Base-by-base conservation (phyloP, 2,888 invertebrate genomes). In the Drosophila acutilabella region DNA sequence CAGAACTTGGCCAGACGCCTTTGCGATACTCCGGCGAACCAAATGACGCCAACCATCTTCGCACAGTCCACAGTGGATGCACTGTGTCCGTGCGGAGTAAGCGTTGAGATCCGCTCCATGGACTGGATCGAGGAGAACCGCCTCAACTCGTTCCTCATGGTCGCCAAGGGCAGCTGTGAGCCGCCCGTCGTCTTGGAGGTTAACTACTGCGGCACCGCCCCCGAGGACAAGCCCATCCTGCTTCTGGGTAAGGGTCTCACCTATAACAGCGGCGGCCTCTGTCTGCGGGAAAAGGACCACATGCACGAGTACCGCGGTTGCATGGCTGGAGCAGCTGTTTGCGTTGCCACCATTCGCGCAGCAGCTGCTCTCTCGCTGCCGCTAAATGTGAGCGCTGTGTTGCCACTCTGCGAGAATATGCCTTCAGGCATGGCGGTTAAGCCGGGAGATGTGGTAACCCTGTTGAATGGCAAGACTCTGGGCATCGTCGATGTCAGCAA, bases 41-140 rank as follows among this genome's bases (percentile, higher is more conserved):
- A 94, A 80, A 95, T 96, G 94, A 96, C 96, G 0, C 96, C 96
- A 1, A 94, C 95, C 4, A 93, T 94, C 59, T 96, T 96, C 90
- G 95, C 95, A 0, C 93, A 95, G 90, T 92, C 94, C 0, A 93
- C 95, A 1, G 94, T 95, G 13, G 94, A 95, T 78, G 94, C 94
- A 52, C 88, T 95, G 47, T 95, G 94, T 72, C 94, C 94, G 0
- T 94, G 94, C 58, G 94, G 94, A 5, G 93, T 94, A 5, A 91
- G 89, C 0, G 92, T 93, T 0, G 94, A 92, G 74, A 92, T 93
- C 40, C 91, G 92, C 2, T 91, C 94, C 52, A 92, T 93, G 86
- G 92, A 93, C 30, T 95, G 95, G 95, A 94, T 94, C 23, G 93
- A 94, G 72, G 89, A 92, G 20, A 93, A 93, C 81, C 93, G 93